Conservation (phyloP, 2,113 vertebrate genomes). For the Salvelinus namaycush region DNA sequence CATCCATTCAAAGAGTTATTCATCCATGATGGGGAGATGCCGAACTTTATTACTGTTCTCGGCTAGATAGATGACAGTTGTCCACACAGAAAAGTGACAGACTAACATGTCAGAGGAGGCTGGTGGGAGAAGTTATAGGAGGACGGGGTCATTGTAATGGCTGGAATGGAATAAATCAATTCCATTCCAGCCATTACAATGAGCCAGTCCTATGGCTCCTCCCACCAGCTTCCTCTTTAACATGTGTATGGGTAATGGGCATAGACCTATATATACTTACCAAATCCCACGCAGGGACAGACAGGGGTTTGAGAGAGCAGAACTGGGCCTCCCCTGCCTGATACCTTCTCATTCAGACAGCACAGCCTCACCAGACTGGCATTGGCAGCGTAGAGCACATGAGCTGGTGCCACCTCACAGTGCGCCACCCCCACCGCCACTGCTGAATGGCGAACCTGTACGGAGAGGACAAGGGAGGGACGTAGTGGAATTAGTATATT, state of each 20-base stretch:
- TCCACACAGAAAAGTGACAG: constrained; percentile 60
- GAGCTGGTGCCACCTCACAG: constrained; percentile 82
- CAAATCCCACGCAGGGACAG: constrained; percentile 89
- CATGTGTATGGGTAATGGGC: neutral
- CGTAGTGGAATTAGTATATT: neutral
- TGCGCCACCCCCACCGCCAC: constrained; percentile 84
- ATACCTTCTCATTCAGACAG: constrained; percentile 80
- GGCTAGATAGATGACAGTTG: neutral
- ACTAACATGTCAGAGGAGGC: constrained; percentile 80
- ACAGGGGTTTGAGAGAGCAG: constrained; percentile 84
- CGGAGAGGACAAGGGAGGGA: neutral
- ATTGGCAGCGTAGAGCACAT: constrained; percentile 84
- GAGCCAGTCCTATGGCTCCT: no score
- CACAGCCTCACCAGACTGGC: constrained; percentile 91
- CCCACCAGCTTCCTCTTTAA: constrained; percentile 68
- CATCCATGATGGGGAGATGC: neutral
- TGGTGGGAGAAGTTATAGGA: constrained; percentile 76
- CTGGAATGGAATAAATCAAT: no score
- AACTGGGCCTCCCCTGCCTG: constrained; percentile 76
- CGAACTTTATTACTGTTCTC: neutral
- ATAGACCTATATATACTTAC: constrained; percentile 68
- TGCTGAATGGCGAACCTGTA: constrained; percentile 83
- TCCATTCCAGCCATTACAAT: no score
- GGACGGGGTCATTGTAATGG: no score
- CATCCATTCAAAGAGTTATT: neutral